Conservation (phyloP, 2,888 invertebrate species). For the Drosophila melanosoma region DNA sequence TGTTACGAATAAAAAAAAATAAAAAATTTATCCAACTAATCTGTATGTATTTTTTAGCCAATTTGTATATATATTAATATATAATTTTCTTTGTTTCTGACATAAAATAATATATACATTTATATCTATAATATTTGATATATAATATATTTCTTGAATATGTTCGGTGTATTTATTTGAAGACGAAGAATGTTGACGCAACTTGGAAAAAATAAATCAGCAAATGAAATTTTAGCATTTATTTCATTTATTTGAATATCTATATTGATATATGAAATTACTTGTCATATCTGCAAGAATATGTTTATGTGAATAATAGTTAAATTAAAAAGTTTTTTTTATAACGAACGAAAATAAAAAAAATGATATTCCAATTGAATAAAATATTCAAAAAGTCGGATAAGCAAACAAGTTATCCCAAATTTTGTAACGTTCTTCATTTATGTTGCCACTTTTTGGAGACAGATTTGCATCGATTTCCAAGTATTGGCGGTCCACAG, state of each 20-base stretch:
- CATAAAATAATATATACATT: neutral
- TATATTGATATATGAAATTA: neutral
- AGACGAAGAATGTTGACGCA: neutral
- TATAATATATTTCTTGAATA: neutral
- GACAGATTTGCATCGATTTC: slow-evolving; percentile 77
- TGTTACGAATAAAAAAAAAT: no score
- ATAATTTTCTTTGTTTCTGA: neutral
- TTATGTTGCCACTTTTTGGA: slow-evolving; percentile 67
- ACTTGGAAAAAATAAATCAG: neutral
- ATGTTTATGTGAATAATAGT: neutral
- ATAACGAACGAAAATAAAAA: neutral
- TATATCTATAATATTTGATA: neutral
- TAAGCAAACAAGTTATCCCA: slow-evolving; percentile 73
- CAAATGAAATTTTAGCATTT: neutral
- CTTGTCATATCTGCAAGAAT: neutral
- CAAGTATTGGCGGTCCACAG: slow-evolving; percentile 68
- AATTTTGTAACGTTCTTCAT: slow-evolving; percentile 62
- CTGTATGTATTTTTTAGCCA: no score
- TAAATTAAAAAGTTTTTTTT: neutral
- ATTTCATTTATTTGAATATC: neutral
- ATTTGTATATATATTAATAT: no score
- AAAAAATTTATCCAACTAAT: no score
- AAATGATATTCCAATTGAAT: neutral
- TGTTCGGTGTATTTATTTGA: neutral
- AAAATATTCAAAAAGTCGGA: slow-evolving; percentile 29